Percentiles rank a stretch among this genome's conserved stretches.
These are phyloP conservation scores for Catocala sponsa DNA, from an alignment of 2,888 invertebrate genomes.

Conservation along the genomic window DNA sequence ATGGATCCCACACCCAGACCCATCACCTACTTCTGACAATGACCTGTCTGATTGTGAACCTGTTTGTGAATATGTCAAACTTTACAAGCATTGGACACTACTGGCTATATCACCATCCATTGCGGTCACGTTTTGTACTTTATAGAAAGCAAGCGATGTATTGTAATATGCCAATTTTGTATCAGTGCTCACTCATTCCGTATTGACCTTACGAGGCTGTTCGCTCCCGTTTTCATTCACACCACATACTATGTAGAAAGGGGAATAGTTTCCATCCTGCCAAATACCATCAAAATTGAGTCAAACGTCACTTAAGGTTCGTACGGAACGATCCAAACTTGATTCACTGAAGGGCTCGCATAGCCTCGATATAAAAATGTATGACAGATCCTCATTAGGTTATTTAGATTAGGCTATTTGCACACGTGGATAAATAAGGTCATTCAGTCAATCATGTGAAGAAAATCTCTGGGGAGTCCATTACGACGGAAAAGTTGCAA, in stretches of 20 bases:
- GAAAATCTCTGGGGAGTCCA: neutral
- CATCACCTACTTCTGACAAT: constrained; percentile 37
- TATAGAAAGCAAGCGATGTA: neutral
- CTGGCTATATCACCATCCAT: constrained; percentile 5
- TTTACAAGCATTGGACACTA: neutral
- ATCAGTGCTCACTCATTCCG: constrained; percentile 9
- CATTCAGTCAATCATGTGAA: constrained; percentile 1
- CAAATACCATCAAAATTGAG: constrained; percentile 12
- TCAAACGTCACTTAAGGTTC: constrained; percentile 4
- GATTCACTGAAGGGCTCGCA: constrained; percentile 3
- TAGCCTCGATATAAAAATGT: constrained; percentile 4
- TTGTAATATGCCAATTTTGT: constrained; percentile 4
- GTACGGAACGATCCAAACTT: constrained; percentile 15
- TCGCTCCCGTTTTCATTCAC: constrained; percentile 8
- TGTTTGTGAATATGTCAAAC: constrained; percentile 6
- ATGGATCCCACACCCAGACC: constrained; percentile 48
- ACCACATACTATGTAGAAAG: neutral
- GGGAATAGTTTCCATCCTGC: constrained; percentile 13
- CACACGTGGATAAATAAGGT: neutral
- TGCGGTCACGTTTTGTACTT: neutral
- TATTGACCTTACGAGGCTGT: constrained; percentile 7
- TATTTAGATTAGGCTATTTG: constrained; percentile 3
- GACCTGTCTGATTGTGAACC: constrained; percentile 8
- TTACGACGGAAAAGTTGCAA: neutral
- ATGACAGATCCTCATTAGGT: neutral